Base-by-base conservation (phyloP, 2,797 vertebrate species). In the Parotocinclus haroldoi region DNA sequence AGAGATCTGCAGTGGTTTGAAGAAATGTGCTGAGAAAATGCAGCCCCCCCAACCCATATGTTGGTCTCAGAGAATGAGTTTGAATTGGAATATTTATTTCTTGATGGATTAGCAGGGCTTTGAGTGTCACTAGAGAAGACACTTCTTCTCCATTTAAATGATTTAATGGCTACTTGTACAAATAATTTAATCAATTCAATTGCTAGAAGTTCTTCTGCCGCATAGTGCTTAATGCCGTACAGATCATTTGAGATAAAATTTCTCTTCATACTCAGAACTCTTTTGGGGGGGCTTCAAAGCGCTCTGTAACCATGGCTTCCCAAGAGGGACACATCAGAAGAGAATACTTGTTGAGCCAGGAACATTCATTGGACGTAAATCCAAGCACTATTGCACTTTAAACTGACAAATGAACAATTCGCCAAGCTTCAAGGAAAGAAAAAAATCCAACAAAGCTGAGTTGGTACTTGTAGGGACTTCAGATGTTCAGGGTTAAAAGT, bases 351-450 rank as follows among this genome's bases (percentile, higher is more conserved):
- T 77, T 56, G 63, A 72, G 69, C 68, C 73, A 46, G 69, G 68
- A 72, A 66, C 67, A 64, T 75, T 58, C 64, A 63, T 75, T 77
- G 76, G 76, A 83, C 89, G 91, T 90, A 92, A 95, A 93, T 94
- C 88, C 92, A 94, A 95, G 96, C 96, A 99, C 96, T 98, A 89
- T 93, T 98, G 96, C 96, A 99, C 96, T 99, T 99, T 99, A 98
- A 76, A 88, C 93, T 93, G 87, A 92, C 84, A 90, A 89, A 88
- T 86, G 83, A 85, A 84, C 87, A 80, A 72, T 74, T 77, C 77
- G 76, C 79, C 68, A 78, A 67, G 55, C 76, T 64, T 75, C 58
- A 58, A 57, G 51, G 66, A 79, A 83, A 86, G 86, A 77, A 81
- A 66, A 80, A 44, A 58, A 2, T 27, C 27, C 27, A 27, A 27